Evolutionary conservation across 2,113 vertebrate genomes (phyloP).

Genomic region (Muntiacus muntjak): DNA sequence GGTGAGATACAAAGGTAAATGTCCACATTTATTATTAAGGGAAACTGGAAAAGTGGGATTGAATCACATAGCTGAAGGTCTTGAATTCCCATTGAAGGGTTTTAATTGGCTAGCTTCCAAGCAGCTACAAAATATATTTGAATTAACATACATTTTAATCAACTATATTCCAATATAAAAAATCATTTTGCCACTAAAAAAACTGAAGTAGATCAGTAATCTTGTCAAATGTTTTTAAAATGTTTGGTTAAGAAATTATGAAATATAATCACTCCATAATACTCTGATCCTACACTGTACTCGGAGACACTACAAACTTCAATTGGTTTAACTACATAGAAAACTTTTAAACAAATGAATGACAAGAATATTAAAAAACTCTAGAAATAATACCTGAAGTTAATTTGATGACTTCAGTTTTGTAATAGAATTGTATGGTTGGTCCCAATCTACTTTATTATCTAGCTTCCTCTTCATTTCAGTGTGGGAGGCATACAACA

Average conservation of each 20-base stretch:
- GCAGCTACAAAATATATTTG: background rate
- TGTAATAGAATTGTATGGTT: background rate
- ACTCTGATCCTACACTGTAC: background rate
- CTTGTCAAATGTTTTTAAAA: constrained; percentile 23
- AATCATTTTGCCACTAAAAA: background rate
- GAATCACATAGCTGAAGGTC: background rate
- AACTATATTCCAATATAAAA: background rate
- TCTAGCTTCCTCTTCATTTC: background rate
- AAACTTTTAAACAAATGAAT: background rate
- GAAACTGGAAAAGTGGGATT: background rate
- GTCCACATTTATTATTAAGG: background rate
- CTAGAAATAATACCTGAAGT: background rate
- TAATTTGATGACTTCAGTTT: constrained; percentile 1
- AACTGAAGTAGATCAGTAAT: background rate
- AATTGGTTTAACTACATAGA: background rate
- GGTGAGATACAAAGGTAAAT: background rate
- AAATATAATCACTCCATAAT: constrained; percentile 17
- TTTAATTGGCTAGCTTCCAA: constrained; percentile 21
- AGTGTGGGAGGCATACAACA: background rate
- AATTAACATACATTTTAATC: background rate
- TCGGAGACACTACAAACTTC: background rate
- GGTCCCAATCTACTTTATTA: background rate
- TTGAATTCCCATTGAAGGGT: background rate
- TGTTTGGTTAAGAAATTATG: constrained; percentile 34
- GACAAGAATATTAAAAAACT: background rate